Conservation (phyloP, 2,113 vertebrate species). For the Microcebus jonahi region DNA sequence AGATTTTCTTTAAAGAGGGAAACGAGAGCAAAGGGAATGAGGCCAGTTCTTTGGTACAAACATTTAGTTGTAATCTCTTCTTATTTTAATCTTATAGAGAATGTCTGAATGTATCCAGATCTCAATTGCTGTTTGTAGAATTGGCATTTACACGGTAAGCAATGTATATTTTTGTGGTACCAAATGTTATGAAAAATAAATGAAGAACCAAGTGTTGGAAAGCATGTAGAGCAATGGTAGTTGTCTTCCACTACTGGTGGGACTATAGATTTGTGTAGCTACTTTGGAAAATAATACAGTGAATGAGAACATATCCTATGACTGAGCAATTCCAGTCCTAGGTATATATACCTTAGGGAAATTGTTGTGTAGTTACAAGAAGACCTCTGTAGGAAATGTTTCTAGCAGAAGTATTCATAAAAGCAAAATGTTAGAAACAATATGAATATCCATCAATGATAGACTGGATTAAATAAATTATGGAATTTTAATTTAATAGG, state of each 20-base stretch:
- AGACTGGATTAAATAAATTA: background rate
- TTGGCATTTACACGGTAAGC: slow-evolving; percentile 95
- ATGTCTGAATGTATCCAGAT: slow-evolving; percentile 96
- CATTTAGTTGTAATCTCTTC: slow-evolving; percentile 78
- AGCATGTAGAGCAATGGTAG: background rate
- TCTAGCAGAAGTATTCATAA: background rate
- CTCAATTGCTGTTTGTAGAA: slow-evolving; percentile 94
- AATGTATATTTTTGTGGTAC: slow-evolving; percentile 55
- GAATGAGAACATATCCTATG: background rate
- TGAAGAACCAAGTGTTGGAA: background rate
- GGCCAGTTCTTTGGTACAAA: background rate
- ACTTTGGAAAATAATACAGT: background rate
- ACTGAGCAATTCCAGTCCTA: background rate
- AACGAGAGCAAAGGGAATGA: background rate
- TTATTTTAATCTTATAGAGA: slow-evolving; percentile 86
- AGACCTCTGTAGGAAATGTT: background rate
- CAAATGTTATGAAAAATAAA: slow-evolving; percentile 56
- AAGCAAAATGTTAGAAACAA: background rate
- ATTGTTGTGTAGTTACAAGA: background rate
- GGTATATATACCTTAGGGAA: background rate
- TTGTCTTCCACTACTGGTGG: background rate
- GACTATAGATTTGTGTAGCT: background rate
- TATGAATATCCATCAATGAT: background rate
- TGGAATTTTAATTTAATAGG: background rate
- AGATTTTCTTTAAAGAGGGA: background rate